Percentiles rank a stretch among this genome's conserved stretches.
These are phyloP conservation scores for Carlito syrichta DNA, from an alignment of 2,113 vertebrate species.

Conservation along the genomic window DNA sequence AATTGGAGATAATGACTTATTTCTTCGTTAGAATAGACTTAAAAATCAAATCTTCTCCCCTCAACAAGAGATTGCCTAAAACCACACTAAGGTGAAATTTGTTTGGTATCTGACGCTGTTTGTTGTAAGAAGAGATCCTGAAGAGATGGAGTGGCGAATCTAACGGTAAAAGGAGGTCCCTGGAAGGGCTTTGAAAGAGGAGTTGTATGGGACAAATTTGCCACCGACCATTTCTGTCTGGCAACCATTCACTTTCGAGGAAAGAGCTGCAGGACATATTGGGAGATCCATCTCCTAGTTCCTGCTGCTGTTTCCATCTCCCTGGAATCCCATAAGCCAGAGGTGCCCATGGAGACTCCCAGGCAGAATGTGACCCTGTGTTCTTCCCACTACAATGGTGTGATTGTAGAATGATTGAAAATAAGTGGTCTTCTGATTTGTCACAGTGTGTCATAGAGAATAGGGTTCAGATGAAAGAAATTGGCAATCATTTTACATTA, in stretches of 20 bases:
- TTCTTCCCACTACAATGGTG: background rate
- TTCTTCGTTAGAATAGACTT: background rate
- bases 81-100: background rate
- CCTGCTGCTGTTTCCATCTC: background rate
- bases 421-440: background rate
- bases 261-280: background rate
- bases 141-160: background rate
- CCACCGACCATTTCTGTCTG: background rate
- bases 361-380: background rate
- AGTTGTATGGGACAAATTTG: background rate
- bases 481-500: background rate
- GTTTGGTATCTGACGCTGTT: background rate
- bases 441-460: background rate
- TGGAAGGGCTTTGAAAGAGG: background rate
- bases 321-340: background rate
- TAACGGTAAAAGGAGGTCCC: background rate
- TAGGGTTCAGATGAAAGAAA: constrained; percentile 5
- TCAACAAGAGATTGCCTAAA: background rate
- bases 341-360: background rate
- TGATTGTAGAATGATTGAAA: background rate
- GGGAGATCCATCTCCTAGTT: background rate
- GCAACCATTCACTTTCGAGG: background rate
- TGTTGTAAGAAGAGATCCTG: background rate
- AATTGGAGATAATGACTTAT: background rate
- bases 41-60: background rate